Evolutionary conservation across 2,888 invertebrate species (phyloP), one percentile per base, ranked within the genome.

Genomic region (Orchesellides sinensis): DNA sequence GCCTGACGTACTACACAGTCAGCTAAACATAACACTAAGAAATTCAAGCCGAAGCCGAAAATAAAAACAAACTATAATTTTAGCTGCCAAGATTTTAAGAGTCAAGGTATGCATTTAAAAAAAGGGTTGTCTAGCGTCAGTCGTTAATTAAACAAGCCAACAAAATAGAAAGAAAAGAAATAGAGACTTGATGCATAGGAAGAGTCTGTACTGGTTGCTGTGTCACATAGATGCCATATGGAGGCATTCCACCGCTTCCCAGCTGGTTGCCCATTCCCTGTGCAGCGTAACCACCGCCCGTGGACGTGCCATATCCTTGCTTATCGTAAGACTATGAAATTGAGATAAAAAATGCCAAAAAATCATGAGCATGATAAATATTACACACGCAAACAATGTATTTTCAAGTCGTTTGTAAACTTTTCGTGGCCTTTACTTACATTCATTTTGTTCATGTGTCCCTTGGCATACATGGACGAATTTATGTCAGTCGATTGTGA

Each of bases 361-460:
- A 56, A 21, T 65, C n/a, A 12, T 35, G 10, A 32, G 40, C 21
- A n/a, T n/a, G n/a, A n/a, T n/a, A 27, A 45, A 52, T n/a, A n/a
- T n/a, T 5, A n/a, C 40, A 40, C 40, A 40, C 10, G n/a, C 1
- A 2, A 10, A 40, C n/a, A 40, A 32, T 32, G 21, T 45, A 21
- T 45, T 21, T 65, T 21, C 2, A 19, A 52, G 17, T 56, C 27
- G 23, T 19, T 12, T 21, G 12, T 25, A 2, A 8, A 56, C n/a
- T 10, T n/a, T 25, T n/a, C 17, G 21, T 35, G 35, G 6, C 35
- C 8, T 12, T 1, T 19, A 94, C 95, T 94, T 91, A 96, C 96
- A 91, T 96, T 96, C 90, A 96, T 96, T 92, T 96, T 96, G 90
- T 94, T 95, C 90, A 97, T 93, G 88, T 95, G 94, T 90, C 97